A percentile compares a stretch with the other conserved stretches of the same genome.
phyloP scores from a whole-genome alignment of 2,797 vertebrate species.

The Loriculus beryllinus region DNA sequence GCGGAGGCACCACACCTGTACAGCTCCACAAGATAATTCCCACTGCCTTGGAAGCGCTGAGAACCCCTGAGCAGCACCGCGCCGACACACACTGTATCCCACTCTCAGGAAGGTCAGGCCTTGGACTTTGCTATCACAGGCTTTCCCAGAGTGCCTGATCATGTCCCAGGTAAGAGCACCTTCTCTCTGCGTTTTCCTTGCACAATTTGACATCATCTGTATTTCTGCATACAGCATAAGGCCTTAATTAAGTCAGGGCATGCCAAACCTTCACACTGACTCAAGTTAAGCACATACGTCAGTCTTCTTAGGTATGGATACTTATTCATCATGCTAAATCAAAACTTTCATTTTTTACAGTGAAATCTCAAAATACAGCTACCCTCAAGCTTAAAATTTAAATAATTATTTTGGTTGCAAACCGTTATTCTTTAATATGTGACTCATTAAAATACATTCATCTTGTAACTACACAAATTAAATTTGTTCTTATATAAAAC shows the following conservation, averaged over 20 bases:
- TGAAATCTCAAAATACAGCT: neutral
- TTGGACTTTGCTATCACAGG: fast-evolving
- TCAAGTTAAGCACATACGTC: neutral
- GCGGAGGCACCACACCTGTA: neutral
- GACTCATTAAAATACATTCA: neutral
- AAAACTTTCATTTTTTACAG: neutral
- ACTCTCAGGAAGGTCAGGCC: neutral
- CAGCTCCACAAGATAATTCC: fast-evolving
- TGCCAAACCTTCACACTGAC: neutral
- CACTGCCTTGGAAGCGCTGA: fast-evolving
- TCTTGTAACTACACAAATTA: neutral
- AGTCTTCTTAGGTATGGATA: neutral
- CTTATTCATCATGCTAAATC: neutral
- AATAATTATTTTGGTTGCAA: neutral
- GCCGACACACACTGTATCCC: fast-evolving
- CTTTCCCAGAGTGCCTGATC: neutral
- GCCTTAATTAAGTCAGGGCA: neutral
- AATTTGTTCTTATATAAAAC: neutral
- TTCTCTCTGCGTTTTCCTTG: fast-evolving
- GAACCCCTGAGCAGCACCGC: fast-evolving
- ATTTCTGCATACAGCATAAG: neutral
- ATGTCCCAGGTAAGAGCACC: neutral
- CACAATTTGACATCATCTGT: neutral
- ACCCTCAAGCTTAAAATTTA: neutral
- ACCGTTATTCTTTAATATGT: neutral